phyloP scores from a whole-genome alignment of 2,113 vertebrate species.

The Proteles cristata region DNA sequence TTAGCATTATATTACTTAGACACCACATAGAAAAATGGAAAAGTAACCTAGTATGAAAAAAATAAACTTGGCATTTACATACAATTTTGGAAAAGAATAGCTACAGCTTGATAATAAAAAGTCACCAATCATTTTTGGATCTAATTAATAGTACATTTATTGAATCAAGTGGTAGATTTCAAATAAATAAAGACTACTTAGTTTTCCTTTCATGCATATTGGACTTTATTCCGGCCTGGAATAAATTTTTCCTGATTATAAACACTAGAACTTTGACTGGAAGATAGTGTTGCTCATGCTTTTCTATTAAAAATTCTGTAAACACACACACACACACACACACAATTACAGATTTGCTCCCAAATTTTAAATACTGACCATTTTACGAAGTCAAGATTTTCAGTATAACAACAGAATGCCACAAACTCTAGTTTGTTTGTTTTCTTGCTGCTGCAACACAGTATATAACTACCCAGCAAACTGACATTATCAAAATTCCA shows the following conservation, averaged over 20 bases:
- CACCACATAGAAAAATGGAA: slow-evolving; percentile 32
- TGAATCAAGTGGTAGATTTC: slow-evolving; percentile 27
- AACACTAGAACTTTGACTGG: background rate
- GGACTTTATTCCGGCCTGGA: background rate
- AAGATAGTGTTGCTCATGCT: background rate
- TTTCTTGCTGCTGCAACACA: background rate
- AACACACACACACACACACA: background rate
- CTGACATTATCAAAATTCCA: background rate
- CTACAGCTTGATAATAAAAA: slow-evolving; percentile 31
- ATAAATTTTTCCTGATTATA: background rate
- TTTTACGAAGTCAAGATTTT: background rate
- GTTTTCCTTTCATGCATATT: background rate
- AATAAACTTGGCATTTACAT: slow-evolving; percentile 30
- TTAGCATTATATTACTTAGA: slow-evolving; percentile 47
- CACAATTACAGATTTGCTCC: background rate
- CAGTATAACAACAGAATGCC: background rate
- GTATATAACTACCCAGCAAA: slow-evolving; percentile 2
- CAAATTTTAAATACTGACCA: slow-evolving; percentile 20
- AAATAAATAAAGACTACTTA: background rate
- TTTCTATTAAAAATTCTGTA: background rate
- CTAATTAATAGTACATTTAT: slow-evolving; percentile 41
- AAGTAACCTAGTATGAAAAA: slow-evolving; percentile 28
- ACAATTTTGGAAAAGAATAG: background rate
- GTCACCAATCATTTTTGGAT: background rate
- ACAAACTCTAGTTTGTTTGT: background rate